Evolutionary conservation across 1,140 invertebrate species (phyloP), one percentile per base, ranked within the genome.

Genomic region (Luehdorfia chinensis): DNA sequence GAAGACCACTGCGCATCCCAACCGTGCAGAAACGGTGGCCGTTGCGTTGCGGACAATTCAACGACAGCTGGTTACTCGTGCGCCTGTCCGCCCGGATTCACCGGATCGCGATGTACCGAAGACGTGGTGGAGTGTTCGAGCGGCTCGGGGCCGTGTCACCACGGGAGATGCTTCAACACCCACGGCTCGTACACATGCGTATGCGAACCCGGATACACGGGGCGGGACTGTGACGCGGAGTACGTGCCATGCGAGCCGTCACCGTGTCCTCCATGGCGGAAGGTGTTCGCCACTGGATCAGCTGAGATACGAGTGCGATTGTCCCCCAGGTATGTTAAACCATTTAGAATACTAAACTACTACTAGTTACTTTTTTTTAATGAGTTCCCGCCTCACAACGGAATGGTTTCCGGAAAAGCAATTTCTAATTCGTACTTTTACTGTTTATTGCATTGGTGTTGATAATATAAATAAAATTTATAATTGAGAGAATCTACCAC

Each of bases 171-270:
- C 76, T 90, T 91, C 67, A 97, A 97, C 80, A 96, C 94, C 41
- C 94, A 95, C 71, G 96, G 96, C 59, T 95, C 94, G 30, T 97
- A 97, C 87, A 94, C 94, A 91, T 98, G 96, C 81, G 92, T 94
- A 58, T 98, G 96, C 84, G 89, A 94, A 55, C 92, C 91, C 55
- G 96, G 96, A 53, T 97, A 94, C 76, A 97, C 95, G 1, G 96
- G 96, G 7, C 90, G 94, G 69, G 93, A 97, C 84, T 97, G 96
- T 87, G 95, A 97, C 78, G 94, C 89, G 70, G 92, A 94, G 57
- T 97, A 97, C 76, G 92, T 96, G 49, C 96, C 96, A 1, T 97
- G 96, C 80, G 90, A 96, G 61, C 95, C 96, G 2, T 96, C 93
- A 33, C 94, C 96, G 1, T 98, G 96, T 79, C 85, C 91, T n/a